Conservation (phyloP, 2,113 vertebrate species). For the Alligator mississippiensis region DNA sequence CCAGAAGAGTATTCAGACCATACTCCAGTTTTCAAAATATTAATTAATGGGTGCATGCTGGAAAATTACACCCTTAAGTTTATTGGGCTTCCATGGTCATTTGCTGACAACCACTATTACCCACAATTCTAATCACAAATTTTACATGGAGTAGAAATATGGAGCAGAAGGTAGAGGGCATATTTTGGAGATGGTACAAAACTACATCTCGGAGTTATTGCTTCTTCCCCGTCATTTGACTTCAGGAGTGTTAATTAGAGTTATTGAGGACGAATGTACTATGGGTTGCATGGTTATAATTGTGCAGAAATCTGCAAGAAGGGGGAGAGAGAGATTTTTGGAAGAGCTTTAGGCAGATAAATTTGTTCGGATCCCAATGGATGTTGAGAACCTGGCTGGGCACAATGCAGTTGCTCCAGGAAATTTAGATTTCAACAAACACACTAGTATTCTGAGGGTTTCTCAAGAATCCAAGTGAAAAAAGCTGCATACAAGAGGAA, state of each 20-base stretch:
- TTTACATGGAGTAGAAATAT: background rate
- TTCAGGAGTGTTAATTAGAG: background rate
- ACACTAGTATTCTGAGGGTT: background rate
- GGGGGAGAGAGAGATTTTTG: background rate
- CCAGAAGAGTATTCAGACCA: no score
- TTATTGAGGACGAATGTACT: background rate
- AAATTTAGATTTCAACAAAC: background rate
- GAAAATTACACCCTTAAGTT: background rate
- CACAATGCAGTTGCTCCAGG: background rate
- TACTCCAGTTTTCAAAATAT: no score
- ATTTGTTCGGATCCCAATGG: background rate
- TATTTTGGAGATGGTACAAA: background rate
- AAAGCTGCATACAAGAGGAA: background rate
- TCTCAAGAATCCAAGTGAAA: conserved; percentile 7
- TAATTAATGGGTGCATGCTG: background rate
- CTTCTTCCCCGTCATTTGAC: background rate
- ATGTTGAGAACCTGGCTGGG: conserved; percentile 8
- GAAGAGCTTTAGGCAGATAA: background rate
- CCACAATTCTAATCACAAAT: background rate
- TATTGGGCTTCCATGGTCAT: background rate
- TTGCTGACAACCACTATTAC: background rate
- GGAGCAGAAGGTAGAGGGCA: background rate
- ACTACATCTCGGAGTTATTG: background rate
- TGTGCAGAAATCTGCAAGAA: background rate
- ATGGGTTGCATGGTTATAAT: background rate